phyloP scores from a whole-genome alignment of 1,140 invertebrate genomes.

The Apis dorsata region DNA sequence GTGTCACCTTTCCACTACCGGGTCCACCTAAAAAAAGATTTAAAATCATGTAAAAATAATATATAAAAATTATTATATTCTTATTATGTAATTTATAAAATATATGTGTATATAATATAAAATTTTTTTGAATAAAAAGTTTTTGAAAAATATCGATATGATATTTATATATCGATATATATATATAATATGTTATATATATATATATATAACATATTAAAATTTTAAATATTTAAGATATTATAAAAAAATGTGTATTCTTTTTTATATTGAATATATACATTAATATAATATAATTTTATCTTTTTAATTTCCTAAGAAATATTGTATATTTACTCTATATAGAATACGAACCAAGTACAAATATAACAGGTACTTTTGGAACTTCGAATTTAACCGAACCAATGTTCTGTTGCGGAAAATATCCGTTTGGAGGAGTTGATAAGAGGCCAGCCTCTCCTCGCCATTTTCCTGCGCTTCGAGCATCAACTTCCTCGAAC shows the following conservation, averaged over 20 bases:
- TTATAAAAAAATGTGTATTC: background rate
- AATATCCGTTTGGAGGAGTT: conserved; percentile 83
- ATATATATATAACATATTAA: no score
- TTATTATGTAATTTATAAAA: background rate
- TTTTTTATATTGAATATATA: no score
- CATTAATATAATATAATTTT: no score
- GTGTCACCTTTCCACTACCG: conserved; percentile 95
- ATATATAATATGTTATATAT: no score
- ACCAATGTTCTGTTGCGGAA: conserved; percentile 88
- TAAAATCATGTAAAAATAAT: background rate
- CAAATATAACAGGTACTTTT: conserved; percentile 92
- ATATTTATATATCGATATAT: no score
- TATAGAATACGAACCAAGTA: conserved; percentile 84
- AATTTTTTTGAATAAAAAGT: no score
- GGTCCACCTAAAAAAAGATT: conserved; percentile 85
- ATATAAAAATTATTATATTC: background rate
- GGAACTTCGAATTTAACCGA: conserved; percentile 91
- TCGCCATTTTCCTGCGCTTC: conserved; percentile 77
- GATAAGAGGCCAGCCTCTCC: conserved; percentile 76
- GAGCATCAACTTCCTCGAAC: conserved; percentile 83
- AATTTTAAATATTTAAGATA: background rate
- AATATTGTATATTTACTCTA: background rate
- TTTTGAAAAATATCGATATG: no score
- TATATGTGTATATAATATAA: no score
- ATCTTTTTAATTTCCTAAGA: no score